Base-by-base conservation (phyloP, 2,797 vertebrate genomes). In the Sebastes vulpes region DNA sequence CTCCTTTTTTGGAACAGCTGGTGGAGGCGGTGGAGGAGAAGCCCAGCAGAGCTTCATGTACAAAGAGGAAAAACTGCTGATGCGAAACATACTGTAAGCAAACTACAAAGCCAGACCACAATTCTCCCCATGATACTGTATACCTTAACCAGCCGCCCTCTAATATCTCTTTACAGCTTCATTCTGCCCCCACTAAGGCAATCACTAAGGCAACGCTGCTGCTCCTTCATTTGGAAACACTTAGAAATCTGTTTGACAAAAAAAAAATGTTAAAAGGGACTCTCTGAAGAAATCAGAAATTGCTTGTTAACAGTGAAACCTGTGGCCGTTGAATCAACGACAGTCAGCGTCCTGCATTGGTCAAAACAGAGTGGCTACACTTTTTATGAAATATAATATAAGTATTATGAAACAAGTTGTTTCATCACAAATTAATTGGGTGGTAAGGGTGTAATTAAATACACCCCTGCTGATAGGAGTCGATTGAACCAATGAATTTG, bases 1-100 rank as follows among this genome's bases (percentile, higher is more conserved):
- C 75, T 20, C 26, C 68, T 52, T 29, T 69, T 70, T 46, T 79
- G 76, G 71, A 88, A 28, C 93, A 93, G 87, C 92, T 92, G 91
- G 65, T 14, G 75, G 32, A 69, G 71, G 65, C 26, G 20, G 52
- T 6, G 38, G 26, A 66, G 57, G 46, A 68, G 67, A 63, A 58
- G 38, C 79, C 77, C 79, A 16, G 63, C 69, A 42, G 83, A 64
- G 83, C 46, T n/a, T 28, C 73, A 59, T 53, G 71, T 75, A 53
- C 66, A 78, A 56, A 53, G 50, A 48, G 50, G 54, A 18, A 79
- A 90, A 90, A 81, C 73, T 78, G 81, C 82, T 85, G 84, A 91
- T 86, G 81, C 65, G 59, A 82, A 92, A 86, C 54, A 70, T 4
- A 72, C 74, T 73, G 65, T 28, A 65, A 79, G 28, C 42, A 77